Percentiles rank a stretch among this genome's conserved stretches.
These are phyloP conservation scores for Cololabis saira DNA, from an alignment of 2,113 vertebrate species.

Conservation along the genomic window DNA sequence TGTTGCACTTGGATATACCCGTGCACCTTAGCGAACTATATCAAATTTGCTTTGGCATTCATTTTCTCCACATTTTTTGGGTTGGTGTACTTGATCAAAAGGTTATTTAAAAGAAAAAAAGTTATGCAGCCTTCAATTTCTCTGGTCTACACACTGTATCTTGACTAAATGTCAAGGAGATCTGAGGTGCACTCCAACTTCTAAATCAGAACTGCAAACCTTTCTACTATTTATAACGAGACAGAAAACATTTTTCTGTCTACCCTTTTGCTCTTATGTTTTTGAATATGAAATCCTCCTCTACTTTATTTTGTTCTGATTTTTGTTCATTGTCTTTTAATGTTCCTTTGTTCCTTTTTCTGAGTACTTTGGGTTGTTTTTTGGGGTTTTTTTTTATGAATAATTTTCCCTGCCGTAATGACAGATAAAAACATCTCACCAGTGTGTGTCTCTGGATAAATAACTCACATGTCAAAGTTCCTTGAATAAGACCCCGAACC, in stretches of 20 bases:
- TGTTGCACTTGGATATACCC: conserved; percentile 1
- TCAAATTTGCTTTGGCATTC: conserved; percentile 6
- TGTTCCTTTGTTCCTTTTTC: background rate
- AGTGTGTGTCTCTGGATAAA: conserved; percentile 7
- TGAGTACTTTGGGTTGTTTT: background rate
- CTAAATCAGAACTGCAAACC: conserved; percentile 2
- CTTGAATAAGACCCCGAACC: conserved; percentile 21
- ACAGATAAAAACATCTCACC: conserved; percentile 2
- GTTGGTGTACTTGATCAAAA: conserved; percentile 5
- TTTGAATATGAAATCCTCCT: background rate
- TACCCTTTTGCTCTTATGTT: background rate
- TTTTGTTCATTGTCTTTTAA: background rate
- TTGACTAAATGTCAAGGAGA: background rate
- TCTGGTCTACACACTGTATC: background rate
- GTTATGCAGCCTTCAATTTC: conserved; percentile 3
- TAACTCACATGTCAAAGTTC: conserved; percentile 4
- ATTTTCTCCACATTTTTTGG: conserved; percentile 3
- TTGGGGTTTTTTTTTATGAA: background rate
- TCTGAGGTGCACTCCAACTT: background rate
- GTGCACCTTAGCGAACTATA: background rate
- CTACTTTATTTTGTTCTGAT: background rate
- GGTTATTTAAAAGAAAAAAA: conserved; percentile 11
- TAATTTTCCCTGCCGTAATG: background rate
- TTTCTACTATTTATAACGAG: background rate
- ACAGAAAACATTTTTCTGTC: background rate